Percentiles rank a stretch among this genome's conserved stretches.
phyloP scores from a whole-genome alignment of 2,888 invertebrate species.

The Parnassius orleans region DNA sequence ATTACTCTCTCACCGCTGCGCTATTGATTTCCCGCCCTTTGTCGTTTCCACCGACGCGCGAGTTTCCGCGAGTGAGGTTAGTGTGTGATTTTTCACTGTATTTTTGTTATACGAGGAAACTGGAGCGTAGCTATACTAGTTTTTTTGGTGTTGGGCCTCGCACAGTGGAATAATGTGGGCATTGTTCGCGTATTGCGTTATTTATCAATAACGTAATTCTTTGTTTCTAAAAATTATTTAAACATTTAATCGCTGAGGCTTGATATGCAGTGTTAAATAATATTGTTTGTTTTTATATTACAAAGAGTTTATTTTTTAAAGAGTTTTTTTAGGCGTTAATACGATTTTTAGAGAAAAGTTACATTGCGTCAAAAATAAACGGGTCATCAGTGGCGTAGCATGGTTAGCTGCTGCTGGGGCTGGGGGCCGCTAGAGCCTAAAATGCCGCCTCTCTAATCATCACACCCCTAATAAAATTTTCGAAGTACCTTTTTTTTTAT shows the following conservation, averaged over 20 bases:
- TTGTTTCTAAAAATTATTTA: constrained; percentile 8
- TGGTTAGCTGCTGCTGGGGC: too few species aligned
- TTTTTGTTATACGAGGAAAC: constrained; percentile 29
- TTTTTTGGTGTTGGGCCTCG: constrained; percentile 10
- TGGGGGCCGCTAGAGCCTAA: too few species aligned
- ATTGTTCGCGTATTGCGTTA: constrained; percentile 22
- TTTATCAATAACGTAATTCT: constrained; percentile 4
- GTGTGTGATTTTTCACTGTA: constrained; percentile 46
- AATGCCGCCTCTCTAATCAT: too few species aligned
- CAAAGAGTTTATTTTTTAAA: not conserved
- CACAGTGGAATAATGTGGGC: constrained; percentile 17
- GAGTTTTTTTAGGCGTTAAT: too few species aligned
- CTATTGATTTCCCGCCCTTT: constrained; percentile 64
- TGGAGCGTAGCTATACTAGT: constrained; percentile 24
- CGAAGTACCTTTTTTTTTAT: too few species aligned
- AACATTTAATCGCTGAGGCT: constrained; percentile 1
- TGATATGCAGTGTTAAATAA: not conserved
- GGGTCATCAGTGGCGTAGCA: too few species aligned
- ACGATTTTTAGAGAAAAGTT: too few species aligned
- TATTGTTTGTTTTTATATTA: constrained; percentile 4
- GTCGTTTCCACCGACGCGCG: constrained; percentile 61
- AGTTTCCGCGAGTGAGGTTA: constrained; percentile 68
- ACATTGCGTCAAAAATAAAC: too few species aligned
- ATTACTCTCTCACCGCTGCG: constrained; percentile 55
- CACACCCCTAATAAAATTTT: too few species aligned